phyloP scores from a whole-genome alignment of 2,797 vertebrate species.

The Allobates femoralis region DNA sequence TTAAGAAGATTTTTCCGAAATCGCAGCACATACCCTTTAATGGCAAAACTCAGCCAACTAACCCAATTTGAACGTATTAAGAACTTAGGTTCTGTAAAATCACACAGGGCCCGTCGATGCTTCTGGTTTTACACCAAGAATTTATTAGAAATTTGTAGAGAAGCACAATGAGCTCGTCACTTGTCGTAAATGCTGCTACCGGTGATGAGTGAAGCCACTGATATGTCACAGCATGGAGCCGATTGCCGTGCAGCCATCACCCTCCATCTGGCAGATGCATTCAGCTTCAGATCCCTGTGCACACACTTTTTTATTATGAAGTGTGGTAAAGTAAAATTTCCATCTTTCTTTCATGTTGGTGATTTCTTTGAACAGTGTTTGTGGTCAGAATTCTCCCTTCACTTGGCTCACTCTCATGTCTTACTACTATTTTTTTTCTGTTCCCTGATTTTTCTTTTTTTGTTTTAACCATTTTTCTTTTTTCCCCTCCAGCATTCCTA shows the following conservation, averaged over 20 bases:
- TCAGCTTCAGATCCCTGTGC: neutral
- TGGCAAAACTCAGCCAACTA: too few species aligned
- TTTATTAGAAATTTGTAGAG: neutral
- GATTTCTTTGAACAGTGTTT: slow-evolving; percentile 59
- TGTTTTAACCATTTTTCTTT: slow-evolving; percentile 64
- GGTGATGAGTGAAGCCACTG: slow-evolving; percentile 31
- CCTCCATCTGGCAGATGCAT: slow-evolving; percentile 4
- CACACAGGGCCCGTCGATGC: neutral
- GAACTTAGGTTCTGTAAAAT: neutral
- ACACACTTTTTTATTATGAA: slow-evolving; percentile 32
- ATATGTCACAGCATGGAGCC: neutral
- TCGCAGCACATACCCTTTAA: neutral
- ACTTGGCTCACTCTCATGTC: slow-evolving; percentile 43
- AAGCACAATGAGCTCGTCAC: slow-evolving; percentile 7
- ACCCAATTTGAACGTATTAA: neutral
- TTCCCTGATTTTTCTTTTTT: neutral
- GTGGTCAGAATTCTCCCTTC: slow-evolving; percentile 47
- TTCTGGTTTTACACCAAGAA: slow-evolving; percentile 15
- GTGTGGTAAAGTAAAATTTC: slow-evolving; percentile 45
- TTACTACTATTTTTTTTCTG: slow-evolving; percentile 15
- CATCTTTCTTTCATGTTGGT: slow-evolving; percentile 51
- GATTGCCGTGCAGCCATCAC: neutral
- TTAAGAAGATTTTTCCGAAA: too few species aligned
- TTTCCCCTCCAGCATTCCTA: slow-evolving; percentile 85
- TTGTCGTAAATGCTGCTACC: neutral